Evolutionary conservation across 2,888 invertebrate genomes (phyloP), one percentile per base, ranked within the genome.

Genomic region (Diploptera punctata): DNA sequence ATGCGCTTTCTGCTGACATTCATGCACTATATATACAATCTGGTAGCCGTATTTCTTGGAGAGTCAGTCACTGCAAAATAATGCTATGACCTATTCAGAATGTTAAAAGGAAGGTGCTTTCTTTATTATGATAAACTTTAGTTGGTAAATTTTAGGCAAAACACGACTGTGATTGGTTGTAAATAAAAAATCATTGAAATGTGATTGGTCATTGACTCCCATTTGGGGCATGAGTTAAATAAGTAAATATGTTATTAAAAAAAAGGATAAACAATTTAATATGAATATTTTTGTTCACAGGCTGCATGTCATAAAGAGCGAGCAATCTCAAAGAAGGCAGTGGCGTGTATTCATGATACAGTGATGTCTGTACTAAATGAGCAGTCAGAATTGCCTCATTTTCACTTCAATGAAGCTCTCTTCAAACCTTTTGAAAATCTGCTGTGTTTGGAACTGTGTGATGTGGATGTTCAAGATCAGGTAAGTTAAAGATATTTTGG

Each of bases 381-480:
- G 79, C 94, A 94, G 81, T 89, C 92, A 0, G 98, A 98, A 81
- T 82, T 96, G 75, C 93, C 96, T 0, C 94, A 97, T 83, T 98
- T 97, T 83, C 97, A 98, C 81, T 96, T 98, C 82, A 97, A 98
- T 81, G 98, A 98, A 82, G 95, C 96, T 0, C 85, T 98, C 9
- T 90, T 98, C 77, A 97, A 98, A 80, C 97, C 98, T 0, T 97
- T 97, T 81, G 97, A 98, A 83, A 97, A 97, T 81, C 88, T 98
- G 49, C 85, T 98, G 0, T 97, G 97, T 81, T 87, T 97, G 79
- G 98, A 98, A 81, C 86, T 96, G 10, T 97, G 97, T 81, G 97
- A 97, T 82, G 89, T 92, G 73, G 98, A 98, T 82, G 95, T 97
- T 49, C 96, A 97, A 86, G 88, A 88, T 78, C 86, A 86, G 82